Percentiles rank a stretch among this genome's conserved stretches.
Conservation (phyloP, 64 coral and sea anemone species). For the Pachyseris speciosa region DNA sequence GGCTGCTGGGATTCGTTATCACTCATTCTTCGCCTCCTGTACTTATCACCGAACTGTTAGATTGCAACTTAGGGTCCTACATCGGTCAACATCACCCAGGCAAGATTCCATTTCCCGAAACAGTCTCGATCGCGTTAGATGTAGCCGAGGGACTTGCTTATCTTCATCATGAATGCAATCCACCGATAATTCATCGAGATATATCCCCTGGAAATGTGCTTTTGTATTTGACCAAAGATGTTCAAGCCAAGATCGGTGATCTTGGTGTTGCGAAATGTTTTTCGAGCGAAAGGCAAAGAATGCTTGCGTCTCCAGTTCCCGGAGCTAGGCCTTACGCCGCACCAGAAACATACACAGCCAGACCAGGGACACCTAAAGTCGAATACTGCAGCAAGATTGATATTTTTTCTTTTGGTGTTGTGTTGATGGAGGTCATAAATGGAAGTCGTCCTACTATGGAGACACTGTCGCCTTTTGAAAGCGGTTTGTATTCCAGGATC, state of each 20-base stretch:
- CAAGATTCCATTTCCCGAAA: constrained; percentile 47
- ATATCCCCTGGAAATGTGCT: constrained; percentile 70
- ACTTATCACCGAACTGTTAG: constrained; percentile 71
- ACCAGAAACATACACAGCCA: constrained; percentile 54
- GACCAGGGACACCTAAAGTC: neutral
- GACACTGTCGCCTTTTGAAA: neutral
- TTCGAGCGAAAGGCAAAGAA: neutral
- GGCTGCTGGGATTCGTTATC: neutral
- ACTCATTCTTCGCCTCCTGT: constrained; percentile 21
- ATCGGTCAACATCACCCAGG: neutral
- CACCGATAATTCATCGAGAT: constrained; percentile 75
- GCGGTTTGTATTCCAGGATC: neutral
- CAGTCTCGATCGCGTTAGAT: constrained; percentile 53
- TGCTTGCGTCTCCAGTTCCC: constrained; percentile 11
- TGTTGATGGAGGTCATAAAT: constrained; percentile 53
- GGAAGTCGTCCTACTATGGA: constrained; percentile 26
- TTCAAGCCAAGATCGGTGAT: constrained; percentile 67
- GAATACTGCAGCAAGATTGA: constrained; percentile 62
- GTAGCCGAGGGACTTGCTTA: constrained; percentile 65
- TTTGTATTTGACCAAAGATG: constrained; percentile 52
- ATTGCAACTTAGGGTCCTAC: constrained; percentile 42
- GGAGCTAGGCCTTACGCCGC: constrained; percentile 57
- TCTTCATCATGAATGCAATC: constrained; percentile 34
- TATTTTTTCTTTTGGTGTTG: constrained; percentile 76
- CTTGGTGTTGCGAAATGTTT: constrained; percentile 65